These are phyloP conservation scores for Neoitamus cyanurus DNA, from an alignment of 2,888 invertebrate species.

Conservation along the genomic window DNA sequence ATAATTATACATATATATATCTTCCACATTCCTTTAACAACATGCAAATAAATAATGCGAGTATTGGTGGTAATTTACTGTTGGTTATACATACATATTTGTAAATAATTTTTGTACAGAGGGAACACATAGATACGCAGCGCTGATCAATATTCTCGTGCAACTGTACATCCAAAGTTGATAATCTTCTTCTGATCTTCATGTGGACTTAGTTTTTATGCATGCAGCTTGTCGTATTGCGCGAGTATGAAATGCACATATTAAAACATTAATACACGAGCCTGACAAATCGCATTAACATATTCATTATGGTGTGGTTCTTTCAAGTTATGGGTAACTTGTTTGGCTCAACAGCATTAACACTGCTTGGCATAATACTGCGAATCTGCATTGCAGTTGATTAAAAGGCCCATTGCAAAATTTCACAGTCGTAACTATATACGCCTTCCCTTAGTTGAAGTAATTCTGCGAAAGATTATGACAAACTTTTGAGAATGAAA, in stretches of 20 bases:
- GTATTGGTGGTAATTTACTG: too few species aligned
- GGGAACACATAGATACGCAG: too few species aligned
- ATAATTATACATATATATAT: too few species aligned
- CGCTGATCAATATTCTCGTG: too few species aligned
- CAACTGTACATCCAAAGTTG: neutral
- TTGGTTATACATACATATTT: too few species aligned
- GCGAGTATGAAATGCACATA: neutral
- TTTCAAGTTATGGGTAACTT: neutral
- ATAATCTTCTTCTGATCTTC: neutral
- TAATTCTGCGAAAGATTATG: constrained; percentile 5
- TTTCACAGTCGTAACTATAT: neutral
- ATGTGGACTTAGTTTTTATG: neutral
- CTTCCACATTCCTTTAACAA: too few species aligned
- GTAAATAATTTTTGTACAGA: too few species aligned
- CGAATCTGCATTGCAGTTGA: neutral
- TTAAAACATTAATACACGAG: neutral
- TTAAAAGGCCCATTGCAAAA: neutral
- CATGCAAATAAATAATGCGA: too few species aligned
- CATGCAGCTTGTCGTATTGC: neutral
- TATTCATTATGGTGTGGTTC: neutral
- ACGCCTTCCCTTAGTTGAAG: neutral
- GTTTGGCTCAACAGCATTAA: neutral
- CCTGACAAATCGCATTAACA: neutral
- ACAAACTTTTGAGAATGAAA: neutral
- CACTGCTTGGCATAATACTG: neutral